Conservation (phyloP, 2,797 vertebrate species). For the Pantherophis alleghaniensis region DNA sequence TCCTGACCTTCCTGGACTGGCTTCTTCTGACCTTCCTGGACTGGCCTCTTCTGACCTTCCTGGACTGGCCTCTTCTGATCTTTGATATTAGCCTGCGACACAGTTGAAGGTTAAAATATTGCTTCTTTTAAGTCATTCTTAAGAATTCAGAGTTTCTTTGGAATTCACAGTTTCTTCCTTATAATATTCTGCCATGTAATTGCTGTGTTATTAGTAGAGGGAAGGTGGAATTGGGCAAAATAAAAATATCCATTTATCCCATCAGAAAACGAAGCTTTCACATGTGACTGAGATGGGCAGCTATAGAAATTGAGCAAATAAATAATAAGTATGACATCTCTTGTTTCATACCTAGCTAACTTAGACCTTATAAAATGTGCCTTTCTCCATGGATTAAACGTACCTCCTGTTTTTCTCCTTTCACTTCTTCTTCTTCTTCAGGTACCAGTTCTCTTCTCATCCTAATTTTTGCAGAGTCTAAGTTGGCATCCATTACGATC, state of each 20-base stretch:
- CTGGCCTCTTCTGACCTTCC: no score
- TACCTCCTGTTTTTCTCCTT: slow-evolving; percentile 28
- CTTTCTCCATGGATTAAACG: slow-evolving; percentile 29
- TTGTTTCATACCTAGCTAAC: not conserved
- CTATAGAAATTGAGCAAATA: not conserved
- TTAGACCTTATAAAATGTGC: not conserved
- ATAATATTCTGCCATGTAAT: not conserved
- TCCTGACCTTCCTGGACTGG: not conserved
- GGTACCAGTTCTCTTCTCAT: slow-evolving; percentile 34
- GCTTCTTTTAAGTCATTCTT: not conserved
- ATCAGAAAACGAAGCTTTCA: not conserved
- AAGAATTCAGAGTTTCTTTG: not conserved
- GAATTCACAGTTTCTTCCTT: not conserved
- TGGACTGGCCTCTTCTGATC: not conserved
- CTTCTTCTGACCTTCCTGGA: rapidly evolving
- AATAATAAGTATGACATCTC: not conserved
- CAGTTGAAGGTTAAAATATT: not conserved
- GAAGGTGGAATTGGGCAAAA: not conserved
- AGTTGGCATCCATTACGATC: slow-evolving; percentile 76
- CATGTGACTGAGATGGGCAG: not conserved
- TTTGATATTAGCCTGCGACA: not conserved
- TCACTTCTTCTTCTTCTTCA: slow-evolving; percentile 27
- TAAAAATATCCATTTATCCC: rapidly evolving
- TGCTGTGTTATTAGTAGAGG: not conserved
- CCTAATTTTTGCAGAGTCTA: slow-evolving; percentile 75